Base-by-base conservation (phyloP, 2,888 invertebrate genomes). In the Amphipyra tragopoginis region DNA sequence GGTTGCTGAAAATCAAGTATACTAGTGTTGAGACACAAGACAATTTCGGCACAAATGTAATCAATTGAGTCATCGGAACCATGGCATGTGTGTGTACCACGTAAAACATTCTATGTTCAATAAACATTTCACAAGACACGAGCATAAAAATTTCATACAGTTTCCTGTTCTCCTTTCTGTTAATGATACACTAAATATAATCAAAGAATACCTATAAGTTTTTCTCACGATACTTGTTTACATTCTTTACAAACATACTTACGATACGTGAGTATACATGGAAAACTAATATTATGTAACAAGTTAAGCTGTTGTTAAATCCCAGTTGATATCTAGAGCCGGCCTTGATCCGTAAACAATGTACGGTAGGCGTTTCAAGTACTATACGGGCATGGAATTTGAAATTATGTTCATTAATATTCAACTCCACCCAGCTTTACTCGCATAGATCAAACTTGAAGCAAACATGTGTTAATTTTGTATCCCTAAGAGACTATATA, bases 341-440 rank as follows among this genome's bases (percentile, higher is more conserved):
- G 52, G 57, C 75, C 75, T 74, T 75, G 77, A 77, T 70, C 59
- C 61, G 58, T 49, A 70, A 61, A 74, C 75, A 77, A 69, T 75
- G 61, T 66, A 64, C 62, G 50, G 68, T 51, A 54, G 52, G 57
- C 60, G 51, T 69, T 65, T 65, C 57, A 61, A 72, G 50, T 69
- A 57, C 36, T 53, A 64, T 61, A 72, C 58, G 61, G 67, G 64
- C 38, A 33, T 52, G 51, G 74, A 67, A 77, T 74, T 65, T 62
- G 34, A 73, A 69, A 68, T 73, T 68, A 65, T 43, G 42, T 44
- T 47, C 61, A 68, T 61, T 71, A 73, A 71, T 62, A 73, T 71
- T 68, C 53, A 53, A 66, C 70, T 71, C 65, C 50, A 72, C 39
- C 45, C 40, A 47, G 51, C 51, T 56, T 44, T 34, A 36, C 36